Evolutionary conservation across 1,140 invertebrate species (phyloP), one percentile per base, ranked within the genome.

Genomic region (Marisa cornuarietis): DNA sequence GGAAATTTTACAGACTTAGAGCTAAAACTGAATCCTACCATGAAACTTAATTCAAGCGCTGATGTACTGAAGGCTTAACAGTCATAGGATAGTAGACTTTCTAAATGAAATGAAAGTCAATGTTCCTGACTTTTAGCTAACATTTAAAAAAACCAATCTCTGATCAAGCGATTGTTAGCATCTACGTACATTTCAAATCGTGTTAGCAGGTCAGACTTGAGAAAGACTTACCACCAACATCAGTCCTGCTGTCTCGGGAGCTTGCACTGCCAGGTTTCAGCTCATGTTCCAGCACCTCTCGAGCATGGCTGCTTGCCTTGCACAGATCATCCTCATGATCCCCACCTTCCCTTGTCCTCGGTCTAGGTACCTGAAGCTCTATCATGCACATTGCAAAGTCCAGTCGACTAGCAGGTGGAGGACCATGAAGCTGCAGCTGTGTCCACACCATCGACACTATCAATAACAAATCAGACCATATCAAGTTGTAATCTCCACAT

Each of bases 381-480:
- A 90, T 81, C n/a, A 83, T 68, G 79, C 88, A 90, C 83, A 88
- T 85, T 24, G 86, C 89, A 81, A 90, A 89, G 81, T 91, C 90
- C 31, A 91, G 80, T 42, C 90, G 83, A 79, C 83, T 83, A 20
- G 89, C 80, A 49, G 90, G 90, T 8, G 90, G 85, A 31, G 89
- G 89, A n/a, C 88, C 89, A 63, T 87, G 82, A 24, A 90, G 77
- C 31, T 88, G 86, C 71, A 90, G 76, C 58, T 87, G 83, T n/a
- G 83, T 87, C 89, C 88, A 91, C 54, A 83, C 82, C 80, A 84
- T 86, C 31, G 79, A 81, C 54, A 78, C 90, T 91, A 73, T 42
- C 31, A 42, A 71, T 5, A 22, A 49, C 65, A 68, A 31, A 11
- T 4, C 5, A 14, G 10, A 68, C 22, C 13, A 14, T 11, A 22